These are phyloP conservation scores for Platyrinchus mystaceus DNA, from an alignment of 2,797 vertebrate genomes.

Conservation along the genomic window DNA sequence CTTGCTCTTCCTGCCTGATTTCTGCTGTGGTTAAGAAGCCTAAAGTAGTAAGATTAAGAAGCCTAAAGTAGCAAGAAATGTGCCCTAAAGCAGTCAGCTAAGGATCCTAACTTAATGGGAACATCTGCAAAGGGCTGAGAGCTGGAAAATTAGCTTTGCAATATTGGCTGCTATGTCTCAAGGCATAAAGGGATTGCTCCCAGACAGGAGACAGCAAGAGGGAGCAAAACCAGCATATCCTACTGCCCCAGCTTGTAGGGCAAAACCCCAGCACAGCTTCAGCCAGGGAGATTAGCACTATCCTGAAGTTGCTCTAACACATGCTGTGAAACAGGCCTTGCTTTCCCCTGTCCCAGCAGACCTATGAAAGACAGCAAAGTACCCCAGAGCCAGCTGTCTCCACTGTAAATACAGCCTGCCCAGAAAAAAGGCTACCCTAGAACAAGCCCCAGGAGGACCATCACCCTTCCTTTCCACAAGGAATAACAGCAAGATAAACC, in stretches of 20 bases:
- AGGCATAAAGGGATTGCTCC: not conserved
- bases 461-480: not conserved
- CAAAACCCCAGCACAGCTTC: not conserved
- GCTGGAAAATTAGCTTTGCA: conserved; percentile 45
- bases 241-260: not conserved
- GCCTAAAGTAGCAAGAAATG: conserved; percentile 39
- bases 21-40: conserved; percentile 54
- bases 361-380: not conserved
- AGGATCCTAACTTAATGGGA: conserved; percentile 30
- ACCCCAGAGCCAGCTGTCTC: not conserved
- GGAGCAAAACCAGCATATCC: not conserved
- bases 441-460: fast-evolving
- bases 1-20: conserved; percentile 37
- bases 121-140: conserved; percentile 34
- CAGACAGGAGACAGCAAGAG: not conserved
- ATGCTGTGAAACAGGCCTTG: not conserved
- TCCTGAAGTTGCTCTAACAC: not conserved
- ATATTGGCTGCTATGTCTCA: not conserved
- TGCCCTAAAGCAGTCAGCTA: conserved; percentile 39
- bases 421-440: not conserved
- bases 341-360: not conserved
- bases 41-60: conserved; percentile 55
- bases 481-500: fast-evolving
- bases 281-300: not conserved
- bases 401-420: not conserved